phyloP scores from a whole-genome alignment of 1,140 invertebrate species.

The Drosophila sp. region DNA sequence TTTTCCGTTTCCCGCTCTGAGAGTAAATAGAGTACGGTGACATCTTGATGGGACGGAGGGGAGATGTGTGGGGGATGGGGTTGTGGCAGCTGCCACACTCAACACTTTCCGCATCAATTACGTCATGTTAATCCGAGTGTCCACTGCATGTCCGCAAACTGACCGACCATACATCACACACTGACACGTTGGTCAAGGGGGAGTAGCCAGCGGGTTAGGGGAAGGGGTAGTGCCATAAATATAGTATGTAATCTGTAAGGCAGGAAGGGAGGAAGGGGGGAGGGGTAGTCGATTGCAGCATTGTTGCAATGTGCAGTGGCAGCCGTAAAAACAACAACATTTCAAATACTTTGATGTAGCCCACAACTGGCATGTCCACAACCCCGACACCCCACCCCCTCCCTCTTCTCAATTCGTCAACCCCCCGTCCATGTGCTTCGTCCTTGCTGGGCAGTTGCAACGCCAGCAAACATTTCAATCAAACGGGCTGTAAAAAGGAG shows the following conservation, averaged over 20 bases:
- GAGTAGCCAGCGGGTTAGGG: not conserved
- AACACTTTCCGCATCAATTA: constrained; percentile 83
- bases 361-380: constrained; percentile 1
- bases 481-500: constrained; percentile 50
- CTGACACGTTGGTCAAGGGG: constrained; percentile 29
- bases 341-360: constrained; percentile 66
- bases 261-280: not conserved
- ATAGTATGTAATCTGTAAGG: not conserved
- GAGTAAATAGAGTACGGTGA: not conserved
- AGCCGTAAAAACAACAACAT: constrained; percentile 63
- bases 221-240: constrained; percentile 24
- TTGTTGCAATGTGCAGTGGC: constrained; percentile 70
- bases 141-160: constrained; percentile 84
- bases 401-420: too few relatives aligned
- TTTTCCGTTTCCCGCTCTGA: not conserved
- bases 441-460: constrained; percentile 27
- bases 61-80: constrained; percentile 9
- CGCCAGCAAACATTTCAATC: constrained; percentile 80
- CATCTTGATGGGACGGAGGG: constrained; percentile 2
- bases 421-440: not conserved
- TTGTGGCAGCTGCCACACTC: constrained; percentile 73
- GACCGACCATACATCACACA: constrained; percentile 82
- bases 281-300: constrained; percentile 34
- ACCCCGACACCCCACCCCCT: not conserved
- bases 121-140: constrained; percentile 83